A percentile compares a stretch with the other conserved stretches of the same genome.
Evolutionary conservation across 2,113 vertebrate genomes (phyloP).

Genomic region (Phasianus colchicus): DNA sequence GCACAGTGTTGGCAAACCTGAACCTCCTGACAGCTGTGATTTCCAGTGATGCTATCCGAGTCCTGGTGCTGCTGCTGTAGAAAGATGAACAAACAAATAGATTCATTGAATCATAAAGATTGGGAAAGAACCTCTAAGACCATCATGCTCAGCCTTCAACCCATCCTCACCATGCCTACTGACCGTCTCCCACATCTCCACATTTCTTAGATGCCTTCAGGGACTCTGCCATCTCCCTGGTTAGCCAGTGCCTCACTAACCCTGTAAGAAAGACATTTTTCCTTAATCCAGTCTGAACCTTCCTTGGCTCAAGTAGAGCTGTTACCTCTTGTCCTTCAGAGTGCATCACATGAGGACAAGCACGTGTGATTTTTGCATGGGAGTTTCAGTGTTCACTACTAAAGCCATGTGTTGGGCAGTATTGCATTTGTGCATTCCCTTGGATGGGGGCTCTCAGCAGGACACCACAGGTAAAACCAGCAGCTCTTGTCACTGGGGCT

Average conservation of each 20-base stretch:
- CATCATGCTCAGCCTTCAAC: too few relatives aligned
- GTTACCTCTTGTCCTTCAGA: neutral
- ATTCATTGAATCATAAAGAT: neutral
- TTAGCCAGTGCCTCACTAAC: too few relatives aligned
- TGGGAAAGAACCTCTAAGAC: too few relatives aligned
- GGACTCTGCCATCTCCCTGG: too few relatives aligned
- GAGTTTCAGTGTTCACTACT: neutral
- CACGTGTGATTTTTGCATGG: rapidly evolving
- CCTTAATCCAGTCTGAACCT: too few relatives aligned
- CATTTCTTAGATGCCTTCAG: too few relatives aligned
- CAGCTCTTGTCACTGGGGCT: rapidly evolving
- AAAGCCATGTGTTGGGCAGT: neutral
- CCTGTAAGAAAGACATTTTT: too few relatives aligned
- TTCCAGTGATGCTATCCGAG: neutral
- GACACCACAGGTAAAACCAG: neutral
- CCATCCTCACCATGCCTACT: too few relatives aligned
- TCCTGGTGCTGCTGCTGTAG: rapidly evolving
- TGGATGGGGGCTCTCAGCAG: neutral
- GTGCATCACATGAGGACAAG: rapidly evolving
- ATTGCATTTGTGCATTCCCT: neutral
- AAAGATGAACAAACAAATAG: neutral
- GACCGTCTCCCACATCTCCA: too few relatives aligned
- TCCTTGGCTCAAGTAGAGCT: too few relatives aligned
- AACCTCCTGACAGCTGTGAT: neutral
- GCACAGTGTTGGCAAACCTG: neutral